These are phyloP conservation scores for Pseudorectes ferrugineus DNA, from an alignment of 2,113 vertebrate species.

Conservation along the genomic window DNA sequence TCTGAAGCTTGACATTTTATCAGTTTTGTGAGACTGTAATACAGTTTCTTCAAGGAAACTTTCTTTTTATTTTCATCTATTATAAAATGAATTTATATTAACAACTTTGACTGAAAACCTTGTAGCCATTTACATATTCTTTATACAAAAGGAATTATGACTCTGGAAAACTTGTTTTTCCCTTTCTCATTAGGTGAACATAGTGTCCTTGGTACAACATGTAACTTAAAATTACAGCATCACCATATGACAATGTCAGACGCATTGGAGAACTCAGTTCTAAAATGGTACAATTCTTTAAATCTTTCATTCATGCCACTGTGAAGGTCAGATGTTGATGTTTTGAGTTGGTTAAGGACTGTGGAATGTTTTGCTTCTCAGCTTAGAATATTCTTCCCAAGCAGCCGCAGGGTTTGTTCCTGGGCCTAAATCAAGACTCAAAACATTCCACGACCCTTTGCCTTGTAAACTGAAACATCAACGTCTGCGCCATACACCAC, in stretches of 20 bases:
- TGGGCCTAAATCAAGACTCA: slow-evolving; percentile 43
- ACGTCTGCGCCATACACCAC: background rate
- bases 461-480: slow-evolving; percentile 22
- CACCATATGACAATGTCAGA: background rate
- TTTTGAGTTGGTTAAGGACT: background rate
- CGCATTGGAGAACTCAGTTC: background rate
- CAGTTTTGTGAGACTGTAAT: background rate
- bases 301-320: slow-evolving; percentile 59
- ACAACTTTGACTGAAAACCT: background rate
- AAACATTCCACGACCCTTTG: slow-evolving; percentile 39
- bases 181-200: background rate
- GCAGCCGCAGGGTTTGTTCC: background rate
- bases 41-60: background rate
- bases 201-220: background rate
- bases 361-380: slow-evolving; percentile 54
- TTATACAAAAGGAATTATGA: background rate
- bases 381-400: slow-evolving; percentile 60
- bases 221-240: background rate
- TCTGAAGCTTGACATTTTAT: background rate
- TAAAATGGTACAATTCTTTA: background rate
- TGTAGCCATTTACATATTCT: background rate
- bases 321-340: slow-evolving; percentile 36
- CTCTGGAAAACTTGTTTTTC: background rate
- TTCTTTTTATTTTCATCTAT: background rate
- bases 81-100: background rate